Conservation (phyloP, 1,140 invertebrate species). For the Scaptodrosophila lebanonensis region DNA sequence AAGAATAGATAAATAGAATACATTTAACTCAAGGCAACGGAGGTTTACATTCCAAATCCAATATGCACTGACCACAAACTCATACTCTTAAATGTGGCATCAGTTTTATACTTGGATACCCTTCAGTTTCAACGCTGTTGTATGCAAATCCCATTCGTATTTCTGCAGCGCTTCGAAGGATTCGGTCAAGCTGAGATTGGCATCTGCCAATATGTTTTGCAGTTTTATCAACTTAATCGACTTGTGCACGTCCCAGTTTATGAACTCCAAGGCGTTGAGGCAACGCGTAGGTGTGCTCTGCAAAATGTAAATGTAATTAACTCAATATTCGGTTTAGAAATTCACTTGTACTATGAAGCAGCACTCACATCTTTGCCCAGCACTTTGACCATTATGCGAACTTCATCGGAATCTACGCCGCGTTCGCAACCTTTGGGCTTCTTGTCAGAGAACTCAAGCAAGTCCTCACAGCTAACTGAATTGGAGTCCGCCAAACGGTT, state of each 20-base stretch:
- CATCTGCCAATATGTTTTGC: conserved; percentile 81
- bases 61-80: too few species aligned
- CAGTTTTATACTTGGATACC: conserved; percentile 48
- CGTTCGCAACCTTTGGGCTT: conserved; percentile 89
- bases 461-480: conserved; percentile 94
- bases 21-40: too few species aligned
- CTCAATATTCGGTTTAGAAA: background rate
- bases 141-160: conserved; percentile 77
- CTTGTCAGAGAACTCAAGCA: conserved; percentile 92
- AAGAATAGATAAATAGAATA: conserved; percentile 10
- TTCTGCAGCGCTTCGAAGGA: conserved; percentile 76
- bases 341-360: background rate
- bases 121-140: conserved; percentile 66
- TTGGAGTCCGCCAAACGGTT: conserved; percentile 79
- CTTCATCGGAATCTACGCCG: conserved; percentile 91
- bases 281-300: conserved; percentile 89
- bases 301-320: conserved; percentile 17
- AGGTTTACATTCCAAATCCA: too few species aligned
- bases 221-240: conserved; percentile 91
- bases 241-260: conserved; percentile 92
- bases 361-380: conserved; percentile 86
- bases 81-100: too few species aligned
- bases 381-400: conserved; percentile 93
- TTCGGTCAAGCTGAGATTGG: conserved; percentile 69
- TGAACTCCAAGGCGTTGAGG: conserved; percentile 87